Evolutionary conservation across 2,797 vertebrate genomes (phyloP).

Genomic region (Sylvilagus floridanus): DNA sequence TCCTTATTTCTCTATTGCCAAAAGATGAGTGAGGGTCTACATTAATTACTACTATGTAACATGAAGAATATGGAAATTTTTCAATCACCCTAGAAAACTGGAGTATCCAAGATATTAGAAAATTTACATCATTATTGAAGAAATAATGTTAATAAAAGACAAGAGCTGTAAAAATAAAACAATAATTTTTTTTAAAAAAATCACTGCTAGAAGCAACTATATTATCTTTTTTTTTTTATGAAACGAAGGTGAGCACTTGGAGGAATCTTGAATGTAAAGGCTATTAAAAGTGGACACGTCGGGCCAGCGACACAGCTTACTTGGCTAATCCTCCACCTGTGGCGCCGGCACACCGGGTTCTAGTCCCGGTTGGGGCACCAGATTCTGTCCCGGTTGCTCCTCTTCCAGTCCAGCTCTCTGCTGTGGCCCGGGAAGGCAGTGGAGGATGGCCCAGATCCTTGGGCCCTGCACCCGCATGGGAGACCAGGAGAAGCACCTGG

Average conservation of each 20-base stretch:
- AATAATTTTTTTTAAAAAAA: neutral
- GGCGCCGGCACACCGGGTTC: too few species aligned
- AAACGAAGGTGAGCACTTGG: conserved; percentile 25
- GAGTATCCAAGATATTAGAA: conserved; percentile 19
- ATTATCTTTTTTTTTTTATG: conserved; percentile 37
- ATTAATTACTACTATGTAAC: conserved; percentile 22
- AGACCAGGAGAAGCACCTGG: too few species aligned
- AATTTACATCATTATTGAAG: conserved; percentile 33
- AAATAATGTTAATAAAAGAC: conserved; percentile 44
- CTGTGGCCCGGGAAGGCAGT: too few species aligned
- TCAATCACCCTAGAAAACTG: neutral
- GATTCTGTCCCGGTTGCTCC: too few species aligned
- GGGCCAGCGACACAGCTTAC: neutral
- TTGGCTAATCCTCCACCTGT: too few species aligned
- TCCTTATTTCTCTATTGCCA: conserved; percentile 30
- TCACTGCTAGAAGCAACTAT: conserved; percentile 33
- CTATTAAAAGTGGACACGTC: conserved; percentile 40
- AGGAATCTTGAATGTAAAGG: conserved; percentile 5
- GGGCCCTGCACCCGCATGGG: too few species aligned
- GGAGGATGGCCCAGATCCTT: too few species aligned
- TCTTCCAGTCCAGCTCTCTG: too few species aligned
- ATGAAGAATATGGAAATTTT: conserved; percentile 22
- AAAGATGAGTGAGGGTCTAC: conserved; percentile 39
- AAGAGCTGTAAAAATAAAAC: neutral
- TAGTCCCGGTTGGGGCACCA: too few species aligned